A percentile compares a stretch with the other conserved stretches of the same genome.
phyloP scores from a whole-genome alignment of 2,797 vertebrate genomes.

The Numenius phaeopus region DNA sequence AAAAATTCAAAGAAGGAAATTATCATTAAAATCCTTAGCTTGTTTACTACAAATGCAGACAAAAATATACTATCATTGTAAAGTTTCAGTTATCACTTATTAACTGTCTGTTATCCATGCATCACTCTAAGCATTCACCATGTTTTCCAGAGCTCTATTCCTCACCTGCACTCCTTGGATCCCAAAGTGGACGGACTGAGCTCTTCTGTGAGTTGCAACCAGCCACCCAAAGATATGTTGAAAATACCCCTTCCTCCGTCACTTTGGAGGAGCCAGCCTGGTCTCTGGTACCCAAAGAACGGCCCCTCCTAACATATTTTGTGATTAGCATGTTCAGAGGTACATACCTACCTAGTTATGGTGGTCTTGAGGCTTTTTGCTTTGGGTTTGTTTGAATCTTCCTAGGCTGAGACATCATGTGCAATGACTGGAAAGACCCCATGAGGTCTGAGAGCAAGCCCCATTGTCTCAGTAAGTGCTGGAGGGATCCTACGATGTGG shows the following conservation, averaged over 20 bases:
- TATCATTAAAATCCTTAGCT: neutral
- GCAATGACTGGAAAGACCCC: neutral
- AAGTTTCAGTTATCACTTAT: neutral
- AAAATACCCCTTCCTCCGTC: neutral
- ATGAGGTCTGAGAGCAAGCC: neutral
- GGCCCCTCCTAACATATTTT: neutral
- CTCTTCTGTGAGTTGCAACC: neutral
- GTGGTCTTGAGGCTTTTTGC: neutral
- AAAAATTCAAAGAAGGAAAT: neutral
- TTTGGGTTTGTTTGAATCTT: neutral
- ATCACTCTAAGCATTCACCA: neutral
- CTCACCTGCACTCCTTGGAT: neutral
- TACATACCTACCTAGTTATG: rapidly evolving
- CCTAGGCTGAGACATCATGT: neutral
- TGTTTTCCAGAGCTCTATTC: neutral
- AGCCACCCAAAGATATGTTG: neutral
- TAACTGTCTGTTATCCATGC: neutral
- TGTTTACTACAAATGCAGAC: neutral
- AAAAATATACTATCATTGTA: neutral
- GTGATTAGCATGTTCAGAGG: neutral
- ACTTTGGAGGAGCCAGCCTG: rapidly evolving
- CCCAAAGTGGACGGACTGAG: neutral
- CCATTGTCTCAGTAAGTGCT: neutral
- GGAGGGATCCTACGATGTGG: no score
- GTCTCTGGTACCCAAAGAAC: neutral